Percentiles rank a stretch among this genome's conserved stretches.
These are phyloP conservation scores for Aphelinus atriplicis DNA, from an alignment of 1,140 invertebrate species.

Conservation along the genomic window DNA sequence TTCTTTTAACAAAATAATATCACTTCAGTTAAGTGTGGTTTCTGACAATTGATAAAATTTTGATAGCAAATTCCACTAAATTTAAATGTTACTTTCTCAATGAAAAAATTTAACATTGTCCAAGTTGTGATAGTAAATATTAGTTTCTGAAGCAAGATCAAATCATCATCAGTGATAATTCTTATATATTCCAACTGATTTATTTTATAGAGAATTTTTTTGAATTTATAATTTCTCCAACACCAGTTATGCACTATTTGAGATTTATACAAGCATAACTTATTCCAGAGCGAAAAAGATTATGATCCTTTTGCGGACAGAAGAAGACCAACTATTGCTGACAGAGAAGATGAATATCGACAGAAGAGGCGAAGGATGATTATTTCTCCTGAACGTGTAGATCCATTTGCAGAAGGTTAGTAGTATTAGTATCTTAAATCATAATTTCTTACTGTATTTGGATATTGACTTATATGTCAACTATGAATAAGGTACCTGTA, in stretches of 20 bases:
- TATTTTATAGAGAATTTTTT: too few species aligned
- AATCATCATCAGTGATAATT: too few species aligned
- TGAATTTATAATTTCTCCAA: too few species aligned
- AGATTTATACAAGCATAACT: conserved; percentile 32
- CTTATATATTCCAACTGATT: too few species aligned
- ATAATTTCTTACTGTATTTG: too few species aligned
- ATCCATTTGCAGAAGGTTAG: conserved; percentile 98
- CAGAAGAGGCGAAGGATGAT: conserved; percentile 87
- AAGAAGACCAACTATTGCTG: conserved; percentile 88
- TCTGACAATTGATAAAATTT: too few species aligned
- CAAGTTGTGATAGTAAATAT: too few species aligned
- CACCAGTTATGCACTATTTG: not conserved
- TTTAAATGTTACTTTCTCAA: conserved; percentile 1
- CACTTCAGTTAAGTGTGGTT: too few species aligned
- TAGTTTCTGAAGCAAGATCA: too few species aligned
- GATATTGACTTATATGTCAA: too few species aligned
- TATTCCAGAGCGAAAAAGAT: conserved; percentile 85
- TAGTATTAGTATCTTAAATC: conserved; percentile 45
- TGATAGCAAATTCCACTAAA: not conserved
- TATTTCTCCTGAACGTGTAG: conserved; percentile 94
- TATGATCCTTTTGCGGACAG: conserved; percentile 97
- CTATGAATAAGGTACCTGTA: too few species aligned
- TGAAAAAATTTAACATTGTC: too few species aligned
- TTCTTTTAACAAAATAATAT: not conserved
- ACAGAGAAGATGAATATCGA: conserved; percentile 96